These are phyloP conservation scores for Bombus superbus DNA, from an alignment of 1,140 invertebrate genomes.

Conservation along the genomic window DNA sequence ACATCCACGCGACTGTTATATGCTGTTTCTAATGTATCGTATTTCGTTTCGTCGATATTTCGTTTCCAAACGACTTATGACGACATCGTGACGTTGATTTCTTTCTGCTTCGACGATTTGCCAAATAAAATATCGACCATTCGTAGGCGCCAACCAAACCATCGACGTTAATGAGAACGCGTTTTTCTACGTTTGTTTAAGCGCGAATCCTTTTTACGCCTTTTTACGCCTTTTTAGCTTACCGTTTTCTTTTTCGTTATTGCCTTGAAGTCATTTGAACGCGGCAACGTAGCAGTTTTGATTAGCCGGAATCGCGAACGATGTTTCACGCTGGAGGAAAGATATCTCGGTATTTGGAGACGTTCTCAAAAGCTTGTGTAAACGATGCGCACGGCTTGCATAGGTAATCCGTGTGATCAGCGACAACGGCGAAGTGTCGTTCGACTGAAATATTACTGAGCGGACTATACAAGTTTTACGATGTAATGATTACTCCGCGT, in stretches of 20 bases:
- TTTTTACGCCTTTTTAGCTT: not conserved
- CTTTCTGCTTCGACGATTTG: not conserved
- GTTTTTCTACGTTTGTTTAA: not conserved
- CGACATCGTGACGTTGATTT: not conserved
- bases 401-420: not conserved
- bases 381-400: not conserved
- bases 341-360: not conserved
- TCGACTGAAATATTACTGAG: not conserved
- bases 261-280: not conserved
- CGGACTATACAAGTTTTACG: not conserved
- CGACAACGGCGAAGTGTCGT: not conserved
- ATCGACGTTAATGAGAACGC: not conserved
- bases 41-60: not conserved
- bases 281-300: too few relatives aligned
- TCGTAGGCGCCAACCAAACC: not conserved
- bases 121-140: not conserved
- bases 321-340: not conserved
- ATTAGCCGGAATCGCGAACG: not conserved
- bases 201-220: not conserved
- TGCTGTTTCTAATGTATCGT: not conserved
- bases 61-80: not conserved
- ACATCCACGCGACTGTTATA: not conserved
- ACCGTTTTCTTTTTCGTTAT: not conserved
- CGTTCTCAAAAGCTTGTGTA: not conserved
- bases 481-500: conserved; percentile 8